phyloP scores from a whole-genome alignment of 2,797 vertebrate species.

The Aotus griseimembra region DNA sequence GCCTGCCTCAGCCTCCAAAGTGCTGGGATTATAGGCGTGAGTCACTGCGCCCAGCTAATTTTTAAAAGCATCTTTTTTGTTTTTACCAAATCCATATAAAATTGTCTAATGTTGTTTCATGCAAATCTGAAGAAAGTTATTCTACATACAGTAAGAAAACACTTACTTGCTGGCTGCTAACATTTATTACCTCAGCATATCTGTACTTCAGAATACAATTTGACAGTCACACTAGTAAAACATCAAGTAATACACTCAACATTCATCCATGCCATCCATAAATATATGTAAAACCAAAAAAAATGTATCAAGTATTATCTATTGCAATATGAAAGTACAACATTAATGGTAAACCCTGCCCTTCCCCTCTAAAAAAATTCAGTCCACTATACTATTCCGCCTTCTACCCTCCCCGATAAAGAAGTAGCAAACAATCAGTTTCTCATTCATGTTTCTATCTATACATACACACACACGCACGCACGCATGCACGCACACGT shows the following conservation, averaged over 20 bases:
- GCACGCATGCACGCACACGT: not conserved
- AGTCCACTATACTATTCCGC: not conserved
- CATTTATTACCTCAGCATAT: conserved; percentile 19
- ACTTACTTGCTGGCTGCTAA: conserved; percentile 10
- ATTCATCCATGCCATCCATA: not conserved
- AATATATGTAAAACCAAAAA: conserved; percentile 11
- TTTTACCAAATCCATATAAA: conserved; percentile 4
- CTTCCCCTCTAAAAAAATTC: not conserved
- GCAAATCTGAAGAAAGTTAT: not conserved
- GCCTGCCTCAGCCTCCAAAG: no score
- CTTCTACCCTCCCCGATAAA: not conserved
- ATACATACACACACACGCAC: not conserved
- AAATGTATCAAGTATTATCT: not conserved
- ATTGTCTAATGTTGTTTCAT: not conserved
- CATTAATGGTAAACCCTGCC: not conserved
- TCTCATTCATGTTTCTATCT: not conserved
- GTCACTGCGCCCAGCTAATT: not conserved
- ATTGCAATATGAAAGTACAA: not conserved
- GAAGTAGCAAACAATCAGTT: not conserved
- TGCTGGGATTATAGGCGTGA: not conserved
- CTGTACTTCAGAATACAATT: conserved; percentile 50
- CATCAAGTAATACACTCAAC: not conserved
- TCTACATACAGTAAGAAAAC: conserved; percentile 11
- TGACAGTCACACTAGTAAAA: conserved; percentile 48
- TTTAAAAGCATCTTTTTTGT: conserved; percentile 13